phyloP scores from a whole-genome alignment of 2,888 invertebrate genomes.

The Andrena chrysosceles region DNA sequence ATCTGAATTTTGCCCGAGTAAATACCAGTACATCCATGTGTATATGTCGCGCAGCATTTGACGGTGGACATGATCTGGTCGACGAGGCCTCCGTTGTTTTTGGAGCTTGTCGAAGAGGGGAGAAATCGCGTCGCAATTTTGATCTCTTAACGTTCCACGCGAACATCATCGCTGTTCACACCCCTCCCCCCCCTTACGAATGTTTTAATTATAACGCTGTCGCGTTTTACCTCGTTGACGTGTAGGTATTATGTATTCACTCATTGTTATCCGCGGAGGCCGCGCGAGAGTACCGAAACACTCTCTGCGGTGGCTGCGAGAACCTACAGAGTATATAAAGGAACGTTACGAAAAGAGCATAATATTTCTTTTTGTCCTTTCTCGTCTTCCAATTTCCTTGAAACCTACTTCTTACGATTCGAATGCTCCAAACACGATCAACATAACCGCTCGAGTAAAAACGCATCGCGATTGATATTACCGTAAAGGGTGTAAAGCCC shows the following conservation, averaged over 20 bases:
- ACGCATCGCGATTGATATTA: no score
- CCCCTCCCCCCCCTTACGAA: conserved; percentile 10
- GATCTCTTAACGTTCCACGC: conserved; percentile 10
- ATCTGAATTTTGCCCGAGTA: neutral
- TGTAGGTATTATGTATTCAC: conserved; percentile 27
- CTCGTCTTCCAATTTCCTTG: neutral
- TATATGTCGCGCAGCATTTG: neutral
- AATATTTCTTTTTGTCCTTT: neutral
- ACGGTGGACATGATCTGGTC: neutral
- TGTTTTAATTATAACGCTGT: conserved; percentile 20
- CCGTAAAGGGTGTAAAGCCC: no score
- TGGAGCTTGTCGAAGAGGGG: neutral
- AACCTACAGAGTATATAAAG: conserved; percentile 57
- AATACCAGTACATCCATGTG: neutral
- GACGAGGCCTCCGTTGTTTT: neutral
- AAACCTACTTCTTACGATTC: neutral
- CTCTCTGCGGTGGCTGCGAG: conserved; percentile 37
- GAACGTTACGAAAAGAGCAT: conserved; percentile 50
- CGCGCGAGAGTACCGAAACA: conserved; percentile 19
- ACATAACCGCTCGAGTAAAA: no score
- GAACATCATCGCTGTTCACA: neutral
- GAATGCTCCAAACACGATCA: no score
- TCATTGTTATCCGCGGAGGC: conserved; percentile 49
- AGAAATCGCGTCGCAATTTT: conserved; percentile 19
- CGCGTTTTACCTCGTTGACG: conserved; percentile 41